Percentiles rank a stretch among this genome's conserved stretches.
phyloP scores from a whole-genome alignment of 2,797 vertebrate genomes.

The Hyperoplus immaculatus region DNA sequence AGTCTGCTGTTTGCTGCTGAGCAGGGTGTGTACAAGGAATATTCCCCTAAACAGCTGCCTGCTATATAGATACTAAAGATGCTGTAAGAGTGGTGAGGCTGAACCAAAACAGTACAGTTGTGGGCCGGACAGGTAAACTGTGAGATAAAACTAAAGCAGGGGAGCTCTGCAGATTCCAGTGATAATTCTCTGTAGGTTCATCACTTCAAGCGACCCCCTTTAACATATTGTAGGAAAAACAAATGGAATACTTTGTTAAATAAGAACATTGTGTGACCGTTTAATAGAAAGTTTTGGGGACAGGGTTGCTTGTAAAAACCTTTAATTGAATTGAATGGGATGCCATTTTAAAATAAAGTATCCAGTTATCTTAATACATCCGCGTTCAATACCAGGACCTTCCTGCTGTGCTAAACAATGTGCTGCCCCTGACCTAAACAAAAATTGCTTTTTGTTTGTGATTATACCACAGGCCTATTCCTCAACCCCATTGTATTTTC shows the following conservation, averaged over 20 bases:
- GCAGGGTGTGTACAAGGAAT: background rate
- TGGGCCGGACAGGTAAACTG: too few relatives aligned
- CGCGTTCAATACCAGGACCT: constrained; percentile 18
- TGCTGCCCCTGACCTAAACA: constrained; percentile 39
- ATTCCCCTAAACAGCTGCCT: too few relatives aligned
- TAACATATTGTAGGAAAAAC: background rate
- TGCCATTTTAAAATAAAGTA: constrained; percentile 9
- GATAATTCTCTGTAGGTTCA: too few relatives aligned
- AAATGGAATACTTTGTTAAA: background rate
- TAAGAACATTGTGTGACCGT: background rate
- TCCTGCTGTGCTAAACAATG: constrained; percentile 31
- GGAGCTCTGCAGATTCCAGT: too few relatives aligned
- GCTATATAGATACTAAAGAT: too few relatives aligned
- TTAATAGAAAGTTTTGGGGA: background rate
- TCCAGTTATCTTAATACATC: constrained; percentile 19
- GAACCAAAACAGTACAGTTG: too few relatives aligned
- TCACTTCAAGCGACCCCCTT: too few relatives aligned
- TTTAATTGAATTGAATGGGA: background rate
- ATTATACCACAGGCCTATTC: constrained; percentile 34
- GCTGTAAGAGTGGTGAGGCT: too few relatives aligned
- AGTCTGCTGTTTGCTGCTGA: too few relatives aligned
- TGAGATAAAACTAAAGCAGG: too few relatives aligned
- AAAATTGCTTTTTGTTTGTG: constrained; percentile 51
- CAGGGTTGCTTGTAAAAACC: background rate
- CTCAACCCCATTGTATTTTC: constrained; percentile 44